These are phyloP conservation scores for Watsonalla binaria DNA, from an alignment of 2,888 invertebrate genomes.

Conservation along the genomic window DNA sequence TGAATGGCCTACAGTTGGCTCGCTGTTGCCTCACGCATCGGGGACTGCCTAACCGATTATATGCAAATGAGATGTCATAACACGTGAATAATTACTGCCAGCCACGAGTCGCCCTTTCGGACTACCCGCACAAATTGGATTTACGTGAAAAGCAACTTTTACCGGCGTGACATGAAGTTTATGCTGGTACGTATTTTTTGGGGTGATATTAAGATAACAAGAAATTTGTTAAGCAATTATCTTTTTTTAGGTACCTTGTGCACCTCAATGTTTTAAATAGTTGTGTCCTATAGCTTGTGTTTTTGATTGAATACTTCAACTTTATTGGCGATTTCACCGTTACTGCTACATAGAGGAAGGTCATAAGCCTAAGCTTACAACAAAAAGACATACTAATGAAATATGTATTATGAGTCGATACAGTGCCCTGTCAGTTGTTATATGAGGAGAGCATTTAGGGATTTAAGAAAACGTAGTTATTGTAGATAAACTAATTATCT, in stretches of 20 bases:
- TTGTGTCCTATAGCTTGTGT: no score
- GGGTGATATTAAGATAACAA: slow-evolving; percentile 19
- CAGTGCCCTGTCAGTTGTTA: no score
- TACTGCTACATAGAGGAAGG: no score
- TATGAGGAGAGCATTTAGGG: no score
- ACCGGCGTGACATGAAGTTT: slow-evolving; percentile 48
- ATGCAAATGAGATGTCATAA: slow-evolving; percentile 79
- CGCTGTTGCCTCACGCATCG: slow-evolving; percentile 70
- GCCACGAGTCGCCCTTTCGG: slow-evolving; percentile 73
- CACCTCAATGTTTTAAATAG: no score
- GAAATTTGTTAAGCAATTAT: background rate
- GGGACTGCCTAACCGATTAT: slow-evolving; percentile 69
- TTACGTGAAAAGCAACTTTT: slow-evolving; percentile 73
- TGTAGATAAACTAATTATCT: no score
- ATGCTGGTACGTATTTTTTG: slow-evolving; percentile 40
- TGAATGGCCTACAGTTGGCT: slow-evolving; percentile 70
- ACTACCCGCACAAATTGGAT: slow-evolving; percentile 71
- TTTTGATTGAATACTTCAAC: no score
- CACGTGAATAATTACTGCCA: slow-evolving; percentile 76
- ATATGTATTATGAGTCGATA: no score
- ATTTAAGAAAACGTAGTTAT: no score
- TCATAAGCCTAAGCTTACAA: no score
- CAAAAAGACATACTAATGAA: no score
- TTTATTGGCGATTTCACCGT: no score
- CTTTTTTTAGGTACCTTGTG: background rate